Percentiles rank a stretch among this genome's conserved stretches.
Conservation (phyloP, 2,797 vertebrate species). For the Mormyrus hasselquistii region DNA sequence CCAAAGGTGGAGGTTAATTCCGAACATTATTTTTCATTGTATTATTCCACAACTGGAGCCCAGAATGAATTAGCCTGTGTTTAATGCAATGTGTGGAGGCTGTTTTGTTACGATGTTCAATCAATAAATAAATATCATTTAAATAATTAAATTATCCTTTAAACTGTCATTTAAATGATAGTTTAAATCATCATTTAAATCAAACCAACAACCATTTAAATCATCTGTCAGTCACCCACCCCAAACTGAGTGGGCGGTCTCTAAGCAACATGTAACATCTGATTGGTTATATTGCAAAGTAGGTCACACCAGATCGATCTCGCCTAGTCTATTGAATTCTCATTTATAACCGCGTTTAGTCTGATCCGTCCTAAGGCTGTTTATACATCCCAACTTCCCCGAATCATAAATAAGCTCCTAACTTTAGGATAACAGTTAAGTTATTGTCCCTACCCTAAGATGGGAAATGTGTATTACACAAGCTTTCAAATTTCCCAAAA, state of each 20-base stretch:
- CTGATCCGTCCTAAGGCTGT: neutral
- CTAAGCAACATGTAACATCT: neutral
- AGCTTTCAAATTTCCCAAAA: neutral
- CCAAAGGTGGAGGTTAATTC: neutral
- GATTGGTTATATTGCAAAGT: neutral
- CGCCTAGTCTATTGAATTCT: neutral
- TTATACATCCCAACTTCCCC: neutral
- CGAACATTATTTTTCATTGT: neutral
- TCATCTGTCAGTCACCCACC: neutral
- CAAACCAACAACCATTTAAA: neutral
- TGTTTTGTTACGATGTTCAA: neutral
- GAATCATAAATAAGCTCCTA: neutral
- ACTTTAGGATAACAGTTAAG: neutral
- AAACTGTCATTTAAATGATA: neutral
- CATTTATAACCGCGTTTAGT: neutral
- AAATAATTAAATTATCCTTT: neutral
- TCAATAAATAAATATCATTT: neutral
- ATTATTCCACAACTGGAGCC: neutral
- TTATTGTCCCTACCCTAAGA: neutral
- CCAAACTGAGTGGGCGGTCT: neutral
- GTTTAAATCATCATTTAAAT: neutral
- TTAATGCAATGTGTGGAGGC: neutral
- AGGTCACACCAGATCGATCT: neutral
- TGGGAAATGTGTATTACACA: neutral
- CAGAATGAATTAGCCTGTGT: neutral